These are phyloP conservation scores for Cyrtodaria siliqua DNA, from an alignment of 2,888 invertebrate species.

Conservation along the genomic window DNA sequence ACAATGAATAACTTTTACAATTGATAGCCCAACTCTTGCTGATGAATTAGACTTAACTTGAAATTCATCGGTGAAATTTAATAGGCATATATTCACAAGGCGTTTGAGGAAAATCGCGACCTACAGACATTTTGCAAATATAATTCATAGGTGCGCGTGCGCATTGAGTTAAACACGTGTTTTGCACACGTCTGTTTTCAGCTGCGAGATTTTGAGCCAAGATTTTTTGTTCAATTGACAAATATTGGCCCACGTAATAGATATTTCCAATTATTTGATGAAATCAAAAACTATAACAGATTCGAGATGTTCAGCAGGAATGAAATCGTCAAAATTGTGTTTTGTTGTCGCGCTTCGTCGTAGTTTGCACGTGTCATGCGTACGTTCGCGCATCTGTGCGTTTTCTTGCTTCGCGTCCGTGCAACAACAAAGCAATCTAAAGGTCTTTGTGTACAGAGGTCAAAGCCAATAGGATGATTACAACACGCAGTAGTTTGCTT, in stretches of 20 bases:
- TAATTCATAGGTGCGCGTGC: slow-evolving; percentile 52
- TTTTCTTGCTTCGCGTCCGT: slow-evolving; percentile 4
- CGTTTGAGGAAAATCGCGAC: slow-evolving; percentile 26
- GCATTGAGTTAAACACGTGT: slow-evolving; percentile 48
- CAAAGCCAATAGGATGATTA: not conserved
- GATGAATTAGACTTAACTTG: slow-evolving; percentile 63
- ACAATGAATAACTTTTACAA: slow-evolving; percentile 62
- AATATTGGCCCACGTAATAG: slow-evolving; percentile 45
- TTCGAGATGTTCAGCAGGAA: slow-evolving; percentile 25
- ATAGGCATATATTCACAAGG: slow-evolving; percentile 56
- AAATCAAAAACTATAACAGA: slow-evolving; percentile 26
- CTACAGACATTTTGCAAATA: slow-evolving; percentile 58
- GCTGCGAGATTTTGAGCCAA: slow-evolving; percentile 42
- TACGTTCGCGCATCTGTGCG: slow-evolving; percentile 56
- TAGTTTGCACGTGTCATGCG: slow-evolving; percentile 41
- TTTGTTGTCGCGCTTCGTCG: slow-evolving; percentile 51
- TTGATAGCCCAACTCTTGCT: slow-evolving; percentile 46
- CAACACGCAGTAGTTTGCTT: not conserved
- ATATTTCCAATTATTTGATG: slow-evolving; percentile 22
- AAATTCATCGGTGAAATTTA: slow-evolving; percentile 68
- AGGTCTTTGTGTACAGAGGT: slow-evolving; percentile 24
- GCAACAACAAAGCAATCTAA: slow-evolving; percentile 35
- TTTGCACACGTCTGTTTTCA: slow-evolving; percentile 41
- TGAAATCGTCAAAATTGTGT: slow-evolving; percentile 51
- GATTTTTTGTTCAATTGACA: slow-evolving; percentile 20